phyloP scores from a whole-genome alignment of 2,888 invertebrate species.

The Calephelis perditalis region DNA sequence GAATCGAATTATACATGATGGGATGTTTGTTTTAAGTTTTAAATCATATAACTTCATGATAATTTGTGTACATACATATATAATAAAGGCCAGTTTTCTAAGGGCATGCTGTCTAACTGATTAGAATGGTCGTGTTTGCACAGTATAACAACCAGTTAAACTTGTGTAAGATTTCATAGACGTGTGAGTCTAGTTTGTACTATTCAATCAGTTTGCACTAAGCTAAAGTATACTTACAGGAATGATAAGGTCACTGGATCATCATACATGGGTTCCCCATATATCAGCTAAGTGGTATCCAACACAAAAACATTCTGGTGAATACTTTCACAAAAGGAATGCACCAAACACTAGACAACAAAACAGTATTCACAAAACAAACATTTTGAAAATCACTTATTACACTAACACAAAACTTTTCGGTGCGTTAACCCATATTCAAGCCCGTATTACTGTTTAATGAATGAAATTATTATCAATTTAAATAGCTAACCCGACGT shows the following conservation, averaged over 20 bases:
- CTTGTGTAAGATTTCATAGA: not conserved
- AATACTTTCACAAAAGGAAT: slow-evolving; percentile 55
- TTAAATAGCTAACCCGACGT: slow-evolving; percentile 67
- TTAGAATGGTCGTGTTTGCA: slow-evolving; percentile 11
- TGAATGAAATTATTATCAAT: slow-evolving; percentile 75
- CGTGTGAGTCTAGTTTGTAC: too few species aligned
- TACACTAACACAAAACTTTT: slow-evolving; percentile 52
- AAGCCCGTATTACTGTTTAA: slow-evolving; percentile 68
- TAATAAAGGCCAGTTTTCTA: not conserved
- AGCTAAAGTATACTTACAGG: slow-evolving; percentile 27
- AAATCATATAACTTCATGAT: too few species aligned
- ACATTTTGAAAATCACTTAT: slow-evolving; percentile 41
- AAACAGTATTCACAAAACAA: slow-evolving; percentile 47
- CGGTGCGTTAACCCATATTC: slow-evolving; percentile 71
- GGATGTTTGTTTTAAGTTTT: too few species aligned
- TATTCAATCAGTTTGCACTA: too few species aligned
- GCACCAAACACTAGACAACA: slow-evolving; percentile 47
- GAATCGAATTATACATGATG: too few species aligned
- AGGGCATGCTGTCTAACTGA: not conserved
- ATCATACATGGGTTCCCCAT: slow-evolving; percentile 21
- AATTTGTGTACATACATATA: too few species aligned
- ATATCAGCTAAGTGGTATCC: slow-evolving; percentile 41
- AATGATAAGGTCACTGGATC: slow-evolving; percentile 21
- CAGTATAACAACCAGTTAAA: slow-evolving; percentile 8
- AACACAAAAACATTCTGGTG: slow-evolving; percentile 55